Evolutionary conservation across 2,797 vertebrate genomes (phyloP).

Genomic region (Loriculus beryllinus): DNA sequence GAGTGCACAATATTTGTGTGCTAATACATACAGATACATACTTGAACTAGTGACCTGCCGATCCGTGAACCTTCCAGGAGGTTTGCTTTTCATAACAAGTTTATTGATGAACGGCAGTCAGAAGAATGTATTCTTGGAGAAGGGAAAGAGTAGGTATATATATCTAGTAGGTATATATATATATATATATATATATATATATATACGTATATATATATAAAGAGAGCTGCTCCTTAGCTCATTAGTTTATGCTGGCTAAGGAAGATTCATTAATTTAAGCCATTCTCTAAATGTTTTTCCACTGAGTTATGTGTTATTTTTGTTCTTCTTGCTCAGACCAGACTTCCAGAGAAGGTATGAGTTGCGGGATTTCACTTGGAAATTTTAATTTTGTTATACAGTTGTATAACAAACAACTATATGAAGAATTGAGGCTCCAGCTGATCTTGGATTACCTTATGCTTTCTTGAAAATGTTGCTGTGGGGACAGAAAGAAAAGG

Average conservation of each 20-base stretch:
- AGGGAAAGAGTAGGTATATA: not conserved
- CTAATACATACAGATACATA: not conserved
- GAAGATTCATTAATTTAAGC: not conserved
- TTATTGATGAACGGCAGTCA: not conserved
- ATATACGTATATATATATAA: too few species aligned
- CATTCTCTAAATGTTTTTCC: not conserved
- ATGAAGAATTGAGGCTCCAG: not conserved
- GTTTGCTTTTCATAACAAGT: not conserved
- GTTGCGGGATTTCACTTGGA: not conserved
- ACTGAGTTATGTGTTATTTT: not conserved
- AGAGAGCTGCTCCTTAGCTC: not conserved
- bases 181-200: too few species aligned
- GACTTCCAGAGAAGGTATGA: not conserved
- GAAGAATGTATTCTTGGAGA: not conserved
- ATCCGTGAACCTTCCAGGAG: not conserved
- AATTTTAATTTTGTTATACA: not conserved
- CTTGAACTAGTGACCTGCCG: not conserved
- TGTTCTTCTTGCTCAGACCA: not conserved
- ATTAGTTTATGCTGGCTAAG: not conserved
- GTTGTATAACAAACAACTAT: not conserved
- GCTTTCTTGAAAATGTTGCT: not conserved
- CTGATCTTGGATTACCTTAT: not conserved
- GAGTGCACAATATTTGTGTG: not conserved
- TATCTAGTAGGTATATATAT: too few species aligned
- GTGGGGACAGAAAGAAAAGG: not conserved